phyloP scores from a whole-genome alignment of 1,140 invertebrate genomes.

The Leptinotarsa texana region DNA sequence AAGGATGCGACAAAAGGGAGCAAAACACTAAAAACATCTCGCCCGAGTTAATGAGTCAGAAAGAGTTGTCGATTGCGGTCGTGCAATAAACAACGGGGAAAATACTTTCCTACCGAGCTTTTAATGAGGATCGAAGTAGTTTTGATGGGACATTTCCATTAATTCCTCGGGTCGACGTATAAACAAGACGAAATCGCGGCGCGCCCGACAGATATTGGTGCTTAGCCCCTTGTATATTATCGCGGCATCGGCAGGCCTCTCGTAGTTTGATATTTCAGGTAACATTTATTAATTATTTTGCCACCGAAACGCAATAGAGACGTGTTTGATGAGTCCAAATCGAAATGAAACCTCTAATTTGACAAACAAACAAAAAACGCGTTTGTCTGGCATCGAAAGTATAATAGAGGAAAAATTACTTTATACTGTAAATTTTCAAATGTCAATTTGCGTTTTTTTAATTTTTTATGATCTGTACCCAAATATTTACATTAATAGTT shows the following conservation, averaged over 20 bases:
- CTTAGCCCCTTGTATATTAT: conserved; percentile 47
- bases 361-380: too few relatives aligned
- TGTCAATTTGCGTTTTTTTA: too few relatives aligned
- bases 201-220: conserved; percentile 39
- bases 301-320: neutral
- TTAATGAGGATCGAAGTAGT: conserved; percentile 51
- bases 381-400: too few relatives aligned
- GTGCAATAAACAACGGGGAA: conserved; percentile 31
- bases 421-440: too few relatives aligned
- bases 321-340: too few relatives aligned
- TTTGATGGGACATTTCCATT: conserved; percentile 43
- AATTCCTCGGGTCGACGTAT: conserved; percentile 25
- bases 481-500: too few relatives aligned
- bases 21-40: conserved; percentile 42
- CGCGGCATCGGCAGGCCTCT: conserved; percentile 34
- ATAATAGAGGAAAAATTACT: too few relatives aligned
- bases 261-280: conserved; percentile 14
- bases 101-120: conserved; percentile 43
- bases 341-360: too few relatives aligned
- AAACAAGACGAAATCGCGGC: conserved; percentile 35
- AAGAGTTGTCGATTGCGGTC: conserved; percentile 29
- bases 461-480: too few relatives aligned
- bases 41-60: conserved; percentile 41
- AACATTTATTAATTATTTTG: conserved; percentile 17
- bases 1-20: conserved; percentile 38